Conservation (phyloP, 2,888 invertebrate species). For the Euplagia quadripunctaria region DNA sequence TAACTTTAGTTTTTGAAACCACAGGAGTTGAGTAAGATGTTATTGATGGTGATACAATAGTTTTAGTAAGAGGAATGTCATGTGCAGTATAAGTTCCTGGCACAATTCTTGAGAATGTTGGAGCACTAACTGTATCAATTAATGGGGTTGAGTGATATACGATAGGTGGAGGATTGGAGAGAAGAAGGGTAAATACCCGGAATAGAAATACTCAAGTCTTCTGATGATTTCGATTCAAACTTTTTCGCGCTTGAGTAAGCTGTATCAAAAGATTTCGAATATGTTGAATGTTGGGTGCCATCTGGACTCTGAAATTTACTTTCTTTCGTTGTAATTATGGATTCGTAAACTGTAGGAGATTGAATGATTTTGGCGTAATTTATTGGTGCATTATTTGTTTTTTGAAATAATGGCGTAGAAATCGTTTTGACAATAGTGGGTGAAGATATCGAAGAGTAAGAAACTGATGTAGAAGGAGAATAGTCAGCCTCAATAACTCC, state of each 20-base stretch:
- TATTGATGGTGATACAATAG: slow-evolving; percentile 40
- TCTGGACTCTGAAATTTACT: slow-evolving; percentile 43
- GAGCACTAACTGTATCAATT: slow-evolving; percentile 37
- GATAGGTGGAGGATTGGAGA: slow-evolving; percentile 37
- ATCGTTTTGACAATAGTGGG: slow-evolving; percentile 10
- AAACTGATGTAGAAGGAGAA: slow-evolving; percentile 46
- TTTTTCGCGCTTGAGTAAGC: slow-evolving; percentile 48
- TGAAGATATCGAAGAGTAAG: slow-evolving; percentile 50
- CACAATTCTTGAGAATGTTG: slow-evolving; percentile 36
- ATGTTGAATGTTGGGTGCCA: slow-evolving; percentile 45
- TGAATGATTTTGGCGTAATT: slow-evolving; percentile 37
- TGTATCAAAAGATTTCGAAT: slow-evolving; percentile 48
- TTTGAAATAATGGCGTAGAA: no score
- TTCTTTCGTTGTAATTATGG: slow-evolving; percentile 49
- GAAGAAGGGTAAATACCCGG: slow-evolving; percentile 46
- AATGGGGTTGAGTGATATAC: slow-evolving; percentile 44
- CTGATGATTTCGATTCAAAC: slow-evolving; percentile 40
- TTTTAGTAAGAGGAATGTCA: slow-evolving; percentile 37
- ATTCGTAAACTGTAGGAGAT: slow-evolving; percentile 50
- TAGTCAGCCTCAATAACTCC: slow-evolving; percentile 50
- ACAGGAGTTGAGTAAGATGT: slow-evolving; percentile 42
- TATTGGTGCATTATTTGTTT: slow-evolving; percentile 22
- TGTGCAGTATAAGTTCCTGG: slow-evolving; percentile 42
- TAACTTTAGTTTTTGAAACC: slow-evolving; percentile 34
- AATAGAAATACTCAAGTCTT: slow-evolving; percentile 30